These are phyloP conservation scores for Stenurella melanura DNA, from an alignment of 2,888 invertebrate genomes.

Conservation along the genomic window DNA sequence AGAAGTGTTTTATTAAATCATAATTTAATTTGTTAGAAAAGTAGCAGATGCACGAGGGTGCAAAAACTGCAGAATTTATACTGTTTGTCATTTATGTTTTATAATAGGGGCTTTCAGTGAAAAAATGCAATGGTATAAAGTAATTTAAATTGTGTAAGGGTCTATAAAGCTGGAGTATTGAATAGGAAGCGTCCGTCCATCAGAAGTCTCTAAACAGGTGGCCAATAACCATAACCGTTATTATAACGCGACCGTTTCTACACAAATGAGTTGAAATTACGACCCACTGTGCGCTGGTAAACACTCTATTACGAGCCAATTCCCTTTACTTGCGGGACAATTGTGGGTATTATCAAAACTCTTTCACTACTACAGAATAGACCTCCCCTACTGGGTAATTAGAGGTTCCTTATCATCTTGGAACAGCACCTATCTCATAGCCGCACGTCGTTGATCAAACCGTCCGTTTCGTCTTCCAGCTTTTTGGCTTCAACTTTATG, in stretches of 20 bases:
- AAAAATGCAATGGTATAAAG: slow-evolving; percentile 30
- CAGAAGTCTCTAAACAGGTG: slow-evolving; percentile 72
- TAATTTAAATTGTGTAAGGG: slow-evolving; percentile 36
- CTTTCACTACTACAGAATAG: slow-evolving; percentile 55
- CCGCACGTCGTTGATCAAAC: slow-evolving; percentile 64
- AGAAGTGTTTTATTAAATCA: too few species aligned
- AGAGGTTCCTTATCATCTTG: slow-evolving; percentile 53
- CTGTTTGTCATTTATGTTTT: slow-evolving; percentile 6
- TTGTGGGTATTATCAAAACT: slow-evolving; percentile 62
- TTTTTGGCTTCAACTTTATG: slow-evolving; percentile 71
- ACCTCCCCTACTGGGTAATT: slow-evolving; percentile 54
- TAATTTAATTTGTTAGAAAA: too few species aligned
- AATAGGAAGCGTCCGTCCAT: slow-evolving; percentile 62
- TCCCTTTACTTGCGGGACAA: slow-evolving; percentile 69
- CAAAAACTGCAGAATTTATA: not conserved
- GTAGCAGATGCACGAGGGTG: not conserved
- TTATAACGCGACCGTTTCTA: slow-evolving; percentile 75
- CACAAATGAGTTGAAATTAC: slow-evolving; percentile 75
- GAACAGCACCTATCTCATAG: slow-evolving; percentile 63
- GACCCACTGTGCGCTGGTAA: slow-evolving; percentile 73
- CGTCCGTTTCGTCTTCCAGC: slow-evolving; percentile 66
- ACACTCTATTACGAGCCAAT: slow-evolving; percentile 73
- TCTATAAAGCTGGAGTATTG: slow-evolving; percentile 45
- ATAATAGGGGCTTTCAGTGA: slow-evolving; percentile 27
- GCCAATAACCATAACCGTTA: slow-evolving; percentile 75